Evolutionary conservation across 1,140 invertebrate species (phyloP), one percentile per base, ranked within the genome.

Genomic region (Andricus grossulariae): DNA sequence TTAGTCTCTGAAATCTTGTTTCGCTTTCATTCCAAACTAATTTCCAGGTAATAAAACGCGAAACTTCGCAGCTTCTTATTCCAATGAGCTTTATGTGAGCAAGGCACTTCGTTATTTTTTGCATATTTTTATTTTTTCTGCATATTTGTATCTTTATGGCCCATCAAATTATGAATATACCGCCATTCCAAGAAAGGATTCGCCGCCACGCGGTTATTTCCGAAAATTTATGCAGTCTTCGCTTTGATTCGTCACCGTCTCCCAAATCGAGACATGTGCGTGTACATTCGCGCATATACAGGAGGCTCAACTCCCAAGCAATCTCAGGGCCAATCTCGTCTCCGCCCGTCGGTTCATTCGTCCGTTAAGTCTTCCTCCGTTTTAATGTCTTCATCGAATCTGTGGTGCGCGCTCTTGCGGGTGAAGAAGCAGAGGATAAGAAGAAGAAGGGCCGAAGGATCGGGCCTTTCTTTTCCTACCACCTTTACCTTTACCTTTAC

Each of bases 311-410:
- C 32, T 45, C 60, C 1, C 32, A 66, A 66, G 60, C 60, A 66
- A 66, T 66, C 60, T 60, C 60, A 78, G 82, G 82, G 82, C 74
- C 82, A 87, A 88, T 88, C 84, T 85, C 82, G 82, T 80, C 80
- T 79, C 79, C 79, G 80, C 77, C 82, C 74, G 76, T 79, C 81
- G 73, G 78, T 77, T 71, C 77, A 78, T 77, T 81, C 72, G 75
- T 80, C 66, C 79, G 73, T 45, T 66, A 39, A 72, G 80, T 82
- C 85, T 86, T 86, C 82, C 84, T 84, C 85, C 84, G 83, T 88
- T 87, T 86, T 88, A 88, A 88, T 88, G 87, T 88, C 87, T 88
- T 86, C 85, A 88, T 88, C 84, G 84, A 81, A 84, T 86, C 84
- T 84, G 82, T 81, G 85, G 79, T 81, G 79, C 81, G n/a, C 39